These are phyloP conservation scores for Volucella inanis DNA, from an alignment of 2,888 invertebrate species.

Conservation along the genomic window DNA sequence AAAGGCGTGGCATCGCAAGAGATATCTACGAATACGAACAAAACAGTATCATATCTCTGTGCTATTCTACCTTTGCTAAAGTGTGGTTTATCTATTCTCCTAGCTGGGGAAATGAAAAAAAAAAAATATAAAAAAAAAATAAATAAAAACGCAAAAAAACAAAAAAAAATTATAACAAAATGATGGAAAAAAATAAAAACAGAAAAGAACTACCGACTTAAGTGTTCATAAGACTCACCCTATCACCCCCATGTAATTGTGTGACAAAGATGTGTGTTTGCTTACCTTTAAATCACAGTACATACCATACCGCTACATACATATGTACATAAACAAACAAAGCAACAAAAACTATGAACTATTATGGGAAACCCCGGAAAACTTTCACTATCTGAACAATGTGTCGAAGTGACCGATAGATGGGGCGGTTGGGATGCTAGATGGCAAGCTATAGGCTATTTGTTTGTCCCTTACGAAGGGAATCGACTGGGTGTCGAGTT, in stretches of 20 bases:
- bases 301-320: neutral
- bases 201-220: slow-evolving; percentile 40
- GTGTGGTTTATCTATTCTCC: slow-evolving; percentile 69
- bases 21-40: slow-evolving; percentile 75
- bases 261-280: slow-evolving; percentile 58
- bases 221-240: slow-evolving; percentile 57
- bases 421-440: slow-evolving; percentile 16
- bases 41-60: slow-evolving; percentile 75
- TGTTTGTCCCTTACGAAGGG: too few relatives aligned
- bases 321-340: neutral
- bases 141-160: slow-evolving; percentile 1
- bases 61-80: slow-evolving; percentile 67
- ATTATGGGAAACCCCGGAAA: slow-evolving; percentile 36
- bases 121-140: slow-evolving; percentile 20
- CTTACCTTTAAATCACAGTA: slow-evolving; percentile 46
- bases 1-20: slow-evolving; percentile 74
- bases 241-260: slow-evolving; percentile 22
- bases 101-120: slow-evolving; percentile 64
- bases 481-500: too few relatives aligned
- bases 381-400: slow-evolving; percentile 67
- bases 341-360: too few relatives aligned
- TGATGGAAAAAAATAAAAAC: slow-evolving; percentile 22
- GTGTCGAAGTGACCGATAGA: slow-evolving; percentile 20
- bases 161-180: slow-evolving; percentile 18
- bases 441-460: neutral